Evolutionary conservation across 1,140 invertebrate genomes (phyloP).

Genomic region (Halesus radiatus): DNA sequence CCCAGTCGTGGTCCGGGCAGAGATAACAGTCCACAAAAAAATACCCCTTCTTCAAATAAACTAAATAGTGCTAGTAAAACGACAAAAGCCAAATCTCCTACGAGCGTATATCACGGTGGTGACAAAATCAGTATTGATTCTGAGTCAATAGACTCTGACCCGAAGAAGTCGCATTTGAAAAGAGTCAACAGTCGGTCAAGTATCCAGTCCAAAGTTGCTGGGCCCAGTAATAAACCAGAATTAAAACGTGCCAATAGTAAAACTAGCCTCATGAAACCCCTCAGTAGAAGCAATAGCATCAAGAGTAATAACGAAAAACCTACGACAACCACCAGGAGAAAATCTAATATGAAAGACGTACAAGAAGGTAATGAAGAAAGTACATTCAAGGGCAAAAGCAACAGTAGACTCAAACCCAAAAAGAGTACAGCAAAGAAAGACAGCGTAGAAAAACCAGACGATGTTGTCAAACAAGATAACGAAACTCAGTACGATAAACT

Average conservation of each 20-base stretch:
- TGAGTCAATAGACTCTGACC: conserved; percentile 41
- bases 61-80: conserved; percentile 33
- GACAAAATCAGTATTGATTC: conserved; percentile 21
- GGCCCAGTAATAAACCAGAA: conserved; percentile 62
- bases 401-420: conserved; percentile 48
- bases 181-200: conserved; percentile 60
- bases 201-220: conserved; percentile 61
- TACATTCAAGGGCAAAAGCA: conserved; percentile 49
- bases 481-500: conserved; percentile 67
- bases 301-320: conserved; percentile 64
- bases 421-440: conserved; percentile 47
- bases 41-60: conserved; percentile 33
- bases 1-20: conserved; percentile 65
- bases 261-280: conserved; percentile 60
- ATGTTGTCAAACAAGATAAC: conserved; percentile 64
- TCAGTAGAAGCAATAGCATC: conserved; percentile 66
- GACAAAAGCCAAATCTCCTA: conserved; percentile 7
- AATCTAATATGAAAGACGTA: conserved; percentile 45
- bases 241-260: conserved; percentile 59
- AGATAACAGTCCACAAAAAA: conserved; percentile 47
- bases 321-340: conserved; percentile 62
- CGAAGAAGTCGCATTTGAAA: conserved; percentile 57
- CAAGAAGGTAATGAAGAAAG: conserved; percentile 58
- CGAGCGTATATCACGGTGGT: neutral
- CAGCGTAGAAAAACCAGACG: conserved; percentile 57